Evolutionary conservation across 2,113 vertebrate genomes (phyloP), one percentile per base, ranked within the genome.

Genomic region (Serinus canaria): DNA sequence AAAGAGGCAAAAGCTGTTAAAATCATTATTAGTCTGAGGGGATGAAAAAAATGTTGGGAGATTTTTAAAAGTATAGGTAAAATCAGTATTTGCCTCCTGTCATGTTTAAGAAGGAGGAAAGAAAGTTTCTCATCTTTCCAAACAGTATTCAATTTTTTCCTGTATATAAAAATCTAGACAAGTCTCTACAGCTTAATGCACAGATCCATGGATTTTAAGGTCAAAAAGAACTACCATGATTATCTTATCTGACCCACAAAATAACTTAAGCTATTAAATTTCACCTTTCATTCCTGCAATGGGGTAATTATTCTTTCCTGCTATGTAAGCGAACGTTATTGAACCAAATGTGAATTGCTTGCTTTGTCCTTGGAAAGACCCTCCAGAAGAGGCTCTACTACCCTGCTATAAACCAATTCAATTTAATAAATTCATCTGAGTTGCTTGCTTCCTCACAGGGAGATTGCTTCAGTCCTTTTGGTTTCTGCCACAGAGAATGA

Each of bases 311-410:
- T 70, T 90, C 52, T 90, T 91, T 93, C 76, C 55, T 79, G 50
- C 43, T 81, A 50, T 80, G 60, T 80, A 85, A 83, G 59, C 2
- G 7, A 69, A 86, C 46, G 46, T 24, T 88, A 47, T 76, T 92
- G 49, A 90, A 47, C 53, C 39, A 87, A 94, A 94, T 66, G 23
- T 73, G 64, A 81, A 78, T 90, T 91, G 15, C 59, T 90, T 62
- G 33, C 41, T 79, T 94, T 95, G 87, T 86, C 84, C 87, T 95
- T 95, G 91, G 74, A 92, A 95, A 92, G 63, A 83, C 37, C 62
- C 37, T 76, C 49, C 85, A 89, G 47, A 94, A 89, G 87, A 90
- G 55, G 25, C 70, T 72, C 35, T 88, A 20, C 62, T 83, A 43
- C 31, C n/a, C 25, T 73, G 13, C 41, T 63, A 58, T 62, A 92